phyloP scores from a whole-genome alignment of 2,888 invertebrate species.

The Anthoptus insignis region DNA sequence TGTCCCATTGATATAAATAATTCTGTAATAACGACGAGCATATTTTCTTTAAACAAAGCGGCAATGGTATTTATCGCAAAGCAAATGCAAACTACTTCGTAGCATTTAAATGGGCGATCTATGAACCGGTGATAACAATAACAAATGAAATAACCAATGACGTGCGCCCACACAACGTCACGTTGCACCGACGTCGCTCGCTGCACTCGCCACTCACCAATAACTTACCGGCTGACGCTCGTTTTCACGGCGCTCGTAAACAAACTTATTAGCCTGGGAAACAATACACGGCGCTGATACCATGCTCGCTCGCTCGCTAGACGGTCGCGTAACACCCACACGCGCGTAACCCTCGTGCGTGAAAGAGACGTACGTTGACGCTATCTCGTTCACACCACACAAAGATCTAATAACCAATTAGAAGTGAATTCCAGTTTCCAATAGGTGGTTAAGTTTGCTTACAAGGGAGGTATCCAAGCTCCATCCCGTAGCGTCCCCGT shows the following conservation, averaged over 20 bases:
- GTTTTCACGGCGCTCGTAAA: conserved; percentile 23
- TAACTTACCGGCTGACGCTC: conserved; percentile 3
- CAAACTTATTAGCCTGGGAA: conserved; percentile 32
- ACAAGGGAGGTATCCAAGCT: too few species aligned
- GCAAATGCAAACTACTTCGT: background rate
- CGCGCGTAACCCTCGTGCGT: conserved; percentile 6
- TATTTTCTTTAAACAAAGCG: background rate
- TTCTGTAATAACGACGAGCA: too few species aligned
- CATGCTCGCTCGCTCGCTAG: too few species aligned
- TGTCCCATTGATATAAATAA: too few species aligned
- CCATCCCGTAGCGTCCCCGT: too few species aligned
- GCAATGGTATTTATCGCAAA: background rate
- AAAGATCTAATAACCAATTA: conserved; percentile 5
- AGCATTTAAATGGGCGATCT: background rate
- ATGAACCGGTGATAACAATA: background rate
- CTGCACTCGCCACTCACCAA: background rate
- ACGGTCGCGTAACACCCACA: conserved; percentile 2
- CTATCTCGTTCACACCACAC: conserved; percentile 22
- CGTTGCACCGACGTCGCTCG: background rate
- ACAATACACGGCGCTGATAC: conserved; percentile 19
- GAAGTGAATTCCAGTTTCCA: background rate
- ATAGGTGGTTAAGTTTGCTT: background rate
- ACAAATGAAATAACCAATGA: background rate
- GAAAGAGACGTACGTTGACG: background rate
- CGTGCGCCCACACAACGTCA: background rate